Conservation (phyloP, 2,888 invertebrate species). For the Rhamphomyia laevipes region DNA sequence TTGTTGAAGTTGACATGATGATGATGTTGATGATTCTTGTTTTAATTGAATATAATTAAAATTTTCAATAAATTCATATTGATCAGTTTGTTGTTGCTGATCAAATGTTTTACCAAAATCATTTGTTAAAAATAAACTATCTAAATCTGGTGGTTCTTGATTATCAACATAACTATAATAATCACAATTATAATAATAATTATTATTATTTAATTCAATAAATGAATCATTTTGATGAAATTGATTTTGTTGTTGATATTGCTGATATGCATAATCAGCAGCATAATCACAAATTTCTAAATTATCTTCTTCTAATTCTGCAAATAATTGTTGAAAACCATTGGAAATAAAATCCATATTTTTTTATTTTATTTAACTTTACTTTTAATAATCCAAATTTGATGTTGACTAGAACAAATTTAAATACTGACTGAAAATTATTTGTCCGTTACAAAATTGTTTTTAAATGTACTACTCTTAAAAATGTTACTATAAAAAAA, state of each 20-base stretch:
- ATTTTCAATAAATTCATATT: constrained; percentile 13
- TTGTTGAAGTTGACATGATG: too few species aligned
- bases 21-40: too few species aligned
- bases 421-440: neutral
- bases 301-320: constrained; percentile 24
- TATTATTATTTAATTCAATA: constrained; percentile 6
- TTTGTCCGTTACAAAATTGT: neutral
- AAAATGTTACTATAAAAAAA: neutral
- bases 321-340: constrained; percentile 35
- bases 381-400: neutral
- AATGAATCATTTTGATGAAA: constrained; percentile 6
- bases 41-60: constrained; percentile 11
- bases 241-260: neutral
- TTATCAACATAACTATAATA: constrained; percentile 14
- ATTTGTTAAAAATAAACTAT: neutral
- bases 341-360: constrained; percentile 36
- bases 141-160: neutral
- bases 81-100: constrained; percentile 9
- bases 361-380: neutral
- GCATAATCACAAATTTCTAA: constrained; percentile 10
- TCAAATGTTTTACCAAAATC: constrained; percentile 10
- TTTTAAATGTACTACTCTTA: neutral
- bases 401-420: too few species aligned
- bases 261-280: neutral
- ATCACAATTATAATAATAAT: constrained; percentile 12